Conservation (phyloP, 1,140 invertebrate species). For the Pogonognathellus flavescens region DNA sequence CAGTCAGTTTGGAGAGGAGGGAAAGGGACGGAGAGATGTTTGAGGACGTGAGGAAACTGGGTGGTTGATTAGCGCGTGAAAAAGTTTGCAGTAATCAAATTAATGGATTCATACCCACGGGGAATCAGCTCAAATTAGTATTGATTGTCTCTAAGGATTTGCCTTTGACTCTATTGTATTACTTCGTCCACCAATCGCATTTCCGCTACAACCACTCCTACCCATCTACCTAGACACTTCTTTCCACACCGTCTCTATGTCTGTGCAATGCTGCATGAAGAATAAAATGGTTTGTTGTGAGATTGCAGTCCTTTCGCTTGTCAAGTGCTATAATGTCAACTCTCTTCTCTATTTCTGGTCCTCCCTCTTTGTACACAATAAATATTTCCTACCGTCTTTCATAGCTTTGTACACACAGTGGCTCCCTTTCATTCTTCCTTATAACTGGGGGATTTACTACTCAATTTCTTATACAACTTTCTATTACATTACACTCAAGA, state of each 20-base stretch:
- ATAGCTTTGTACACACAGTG: too few relatives aligned
- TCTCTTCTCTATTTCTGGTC: too few relatives aligned
- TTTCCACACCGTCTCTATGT: not conserved
- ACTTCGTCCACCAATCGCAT: not conserved
- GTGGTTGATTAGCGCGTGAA: slow-evolving; percentile 56
- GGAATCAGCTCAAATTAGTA: slow-evolving; percentile 53
- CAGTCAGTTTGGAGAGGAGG: not conserved
- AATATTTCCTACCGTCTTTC: too few relatives aligned
- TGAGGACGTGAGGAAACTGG: slow-evolving; percentile 48
- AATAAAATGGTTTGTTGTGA: not conserved
- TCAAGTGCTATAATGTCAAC: not conserved
- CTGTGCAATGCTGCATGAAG: too few relatives aligned
- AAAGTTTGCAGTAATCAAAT: slow-evolving; percentile 61
- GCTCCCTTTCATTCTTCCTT: too few relatives aligned
- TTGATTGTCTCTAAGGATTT: slow-evolving; percentile 53
- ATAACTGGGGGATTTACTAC: too few relatives aligned
- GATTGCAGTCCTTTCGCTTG: not conserved
- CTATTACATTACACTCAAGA: too few relatives aligned
- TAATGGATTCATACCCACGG: slow-evolving; percentile 53
- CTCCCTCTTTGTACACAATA: too few relatives aligned
- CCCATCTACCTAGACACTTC: not conserved
- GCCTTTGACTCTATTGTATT: not conserved
- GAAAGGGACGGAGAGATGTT: slow-evolving; percentile 53
- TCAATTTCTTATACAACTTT: too few relatives aligned
- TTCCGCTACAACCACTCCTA: not conserved